Base-by-base conservation (phyloP, 2,888 invertebrate genomes). In the Dasypogon diadema region DNA sequence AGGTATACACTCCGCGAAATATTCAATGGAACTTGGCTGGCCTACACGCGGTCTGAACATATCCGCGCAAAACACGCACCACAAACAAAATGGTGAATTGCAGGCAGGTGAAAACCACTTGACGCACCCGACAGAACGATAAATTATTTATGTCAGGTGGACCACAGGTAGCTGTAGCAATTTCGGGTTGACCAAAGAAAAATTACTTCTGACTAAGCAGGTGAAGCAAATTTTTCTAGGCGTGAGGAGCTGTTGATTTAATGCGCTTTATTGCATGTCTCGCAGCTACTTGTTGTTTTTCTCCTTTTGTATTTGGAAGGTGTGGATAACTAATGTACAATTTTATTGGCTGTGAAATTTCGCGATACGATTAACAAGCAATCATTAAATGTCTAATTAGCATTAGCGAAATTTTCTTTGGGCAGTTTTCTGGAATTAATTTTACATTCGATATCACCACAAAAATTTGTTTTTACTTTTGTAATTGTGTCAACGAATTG, bases 81-180 rank as follows among this genome's bases (percentile, higher is more conserved):
- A n/a, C n/a, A 42, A 58, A 14, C 22, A 14, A 2, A 24, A 24
- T 56, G 56, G 12, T 58, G 8, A 58, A 12, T 12, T 8, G n/a
- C 37, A 10, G 37, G 34, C 60, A 60, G 60, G 60, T 60, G 60
- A 60, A 60, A 60, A 42, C 16, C 58, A 16, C 60, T 60, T 42
- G 21, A 18, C 42, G 37, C 60, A 60, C 18, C 16, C 37, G 12
- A 30, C 37, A 60, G 37, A 60, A 60, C 37, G 37, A 60, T 58
- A 58, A 58, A 58, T 58, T 58, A 58, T 58, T 58, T 16, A 58
- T 58, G 58, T 24, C 30, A 30, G 58, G 30, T 58, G 58, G 30
- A 58, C 58, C 58, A 16, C 58, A 58, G 58, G 58, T 30, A 58
- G 58, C 58, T 58, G 26, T 26, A n/a, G 30, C 30, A 26, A 58